Percentiles rank a stretch among this genome's conserved stretches.
These are phyloP conservation scores for Peromyscus melanophrys DNA, from an alignment of 2,797 vertebrate species.

Conservation along the genomic window DNA sequence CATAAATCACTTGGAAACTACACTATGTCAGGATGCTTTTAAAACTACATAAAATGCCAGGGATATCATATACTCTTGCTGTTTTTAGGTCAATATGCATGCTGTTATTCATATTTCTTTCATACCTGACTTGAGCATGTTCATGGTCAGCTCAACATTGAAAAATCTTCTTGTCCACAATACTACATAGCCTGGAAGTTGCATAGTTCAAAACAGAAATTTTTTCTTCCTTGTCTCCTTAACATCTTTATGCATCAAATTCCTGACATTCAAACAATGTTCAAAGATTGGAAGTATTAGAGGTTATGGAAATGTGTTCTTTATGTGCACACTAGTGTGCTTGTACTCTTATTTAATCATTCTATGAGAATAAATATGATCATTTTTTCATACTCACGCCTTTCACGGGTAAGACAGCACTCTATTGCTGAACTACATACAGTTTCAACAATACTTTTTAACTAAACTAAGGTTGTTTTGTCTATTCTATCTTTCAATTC, in stretches of 20 bases:
- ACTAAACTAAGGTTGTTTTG: neutral
- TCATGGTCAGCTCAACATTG: neutral
- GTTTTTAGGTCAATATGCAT: neutral
- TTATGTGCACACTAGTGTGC: neutral
- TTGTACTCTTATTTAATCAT: neutral
- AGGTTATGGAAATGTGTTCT: neutral
- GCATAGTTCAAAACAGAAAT: neutral
- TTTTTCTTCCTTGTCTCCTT: neutral
- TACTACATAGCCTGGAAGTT: neutral
- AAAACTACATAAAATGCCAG: constrained; percentile 4
- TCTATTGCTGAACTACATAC: too few relatives aligned
- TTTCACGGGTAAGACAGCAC: neutral
- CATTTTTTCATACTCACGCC: neutral
- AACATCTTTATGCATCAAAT: neutral
- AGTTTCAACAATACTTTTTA: too few relatives aligned
- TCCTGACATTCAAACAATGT: neutral
- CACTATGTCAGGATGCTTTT: neutral
- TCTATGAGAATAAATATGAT: neutral
- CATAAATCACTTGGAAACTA: neutral
- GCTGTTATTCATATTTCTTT: neutral
- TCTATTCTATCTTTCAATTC: neutral
- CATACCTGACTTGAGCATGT: neutral
- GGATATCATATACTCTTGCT: too few relatives aligned
- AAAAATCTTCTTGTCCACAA: neutral
- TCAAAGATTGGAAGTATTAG: neutral